A percentile compares a stretch with the other conserved stretches of the same genome.
Conservation (phyloP, 2,797 vertebrate species). For the Hemibagrus guttatus region DNA sequence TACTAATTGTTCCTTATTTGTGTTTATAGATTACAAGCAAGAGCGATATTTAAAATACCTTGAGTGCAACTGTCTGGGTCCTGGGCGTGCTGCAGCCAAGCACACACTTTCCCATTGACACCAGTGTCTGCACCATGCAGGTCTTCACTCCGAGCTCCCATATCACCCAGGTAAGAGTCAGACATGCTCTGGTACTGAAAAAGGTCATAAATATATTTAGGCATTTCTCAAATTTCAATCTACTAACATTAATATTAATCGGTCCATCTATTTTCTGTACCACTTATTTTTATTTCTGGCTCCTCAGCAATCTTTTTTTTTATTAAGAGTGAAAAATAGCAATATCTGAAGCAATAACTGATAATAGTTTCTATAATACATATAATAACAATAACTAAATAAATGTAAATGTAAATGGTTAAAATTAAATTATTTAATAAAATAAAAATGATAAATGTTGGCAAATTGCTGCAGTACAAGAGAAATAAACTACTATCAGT, state of each 20-base stretch:
- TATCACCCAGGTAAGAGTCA: conserved; percentile 44
- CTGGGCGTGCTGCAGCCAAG: conserved; percentile 87
- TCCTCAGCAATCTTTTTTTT: neutral
- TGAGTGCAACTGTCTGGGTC: conserved; percentile 81
- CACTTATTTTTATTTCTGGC: neutral
- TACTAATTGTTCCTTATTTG: neutral
- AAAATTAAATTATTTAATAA: neutral
- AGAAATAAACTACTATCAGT: neutral
- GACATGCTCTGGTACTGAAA: conserved; percentile 54
- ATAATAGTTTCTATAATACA: neutral
- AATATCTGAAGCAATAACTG: neutral
- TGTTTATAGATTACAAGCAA: neutral
- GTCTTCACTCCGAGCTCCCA: conserved; percentile 59
- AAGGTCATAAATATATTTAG: neutral
- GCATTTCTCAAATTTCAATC: too few species aligned
- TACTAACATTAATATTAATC: neutral
- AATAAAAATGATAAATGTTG: neutral
- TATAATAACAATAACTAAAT: neutral
- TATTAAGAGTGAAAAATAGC: neutral
- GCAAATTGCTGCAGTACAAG: too few species aligned
- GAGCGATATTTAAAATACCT: conserved; percentile 67
- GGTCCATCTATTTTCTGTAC: neutral
- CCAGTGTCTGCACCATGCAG: conserved; percentile 70
- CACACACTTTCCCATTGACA: conserved; percentile 81
- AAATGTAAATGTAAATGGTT: neutral